phyloP scores from a whole-genome alignment of 2,797 vertebrate species.

The Odontamblyopus lacepedii region DNA sequence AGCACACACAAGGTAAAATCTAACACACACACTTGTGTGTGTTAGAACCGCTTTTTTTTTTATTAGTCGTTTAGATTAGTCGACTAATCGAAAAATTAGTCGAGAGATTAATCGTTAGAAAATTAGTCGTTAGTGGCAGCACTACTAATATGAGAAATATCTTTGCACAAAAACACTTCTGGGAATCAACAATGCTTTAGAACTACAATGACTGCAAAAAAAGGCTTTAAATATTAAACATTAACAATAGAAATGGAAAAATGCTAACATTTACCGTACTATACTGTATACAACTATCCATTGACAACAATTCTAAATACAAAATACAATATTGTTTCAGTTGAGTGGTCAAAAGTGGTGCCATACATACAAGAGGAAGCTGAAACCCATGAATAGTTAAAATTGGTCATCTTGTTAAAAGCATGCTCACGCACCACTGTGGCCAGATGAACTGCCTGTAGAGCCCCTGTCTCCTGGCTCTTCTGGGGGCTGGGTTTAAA shows the following conservation, averaged over 20 bases:
- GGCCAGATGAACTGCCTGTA: not conserved
- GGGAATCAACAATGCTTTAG: not conserved
- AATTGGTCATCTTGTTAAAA: not conserved
- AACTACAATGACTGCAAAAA: not conserved
- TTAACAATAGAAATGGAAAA: not conserved
- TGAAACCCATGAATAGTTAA: not conserved
- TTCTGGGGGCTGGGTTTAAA: conserved; percentile 38
- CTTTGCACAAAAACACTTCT: not conserved
- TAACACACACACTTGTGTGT: no score
- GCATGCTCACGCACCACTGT: not conserved
- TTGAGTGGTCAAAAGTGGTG: no score
- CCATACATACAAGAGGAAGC: no score
- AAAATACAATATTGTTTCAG: no score
- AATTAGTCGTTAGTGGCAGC: no score
- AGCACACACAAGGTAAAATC: no score
- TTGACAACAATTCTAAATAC: no score
- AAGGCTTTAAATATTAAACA: not conserved
- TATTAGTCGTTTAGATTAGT: no score
- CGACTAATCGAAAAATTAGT: no score
- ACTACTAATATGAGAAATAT: not conserved
- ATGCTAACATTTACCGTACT: not conserved
- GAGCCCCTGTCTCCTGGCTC: conserved; percentile 1
- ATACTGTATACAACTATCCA: not conserved
- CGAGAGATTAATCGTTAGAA: no score
- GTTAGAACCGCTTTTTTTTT: no score